phyloP scores from a whole-genome alignment of 1,140 invertebrate genomes.

The Drosophila erecta region DNA sequence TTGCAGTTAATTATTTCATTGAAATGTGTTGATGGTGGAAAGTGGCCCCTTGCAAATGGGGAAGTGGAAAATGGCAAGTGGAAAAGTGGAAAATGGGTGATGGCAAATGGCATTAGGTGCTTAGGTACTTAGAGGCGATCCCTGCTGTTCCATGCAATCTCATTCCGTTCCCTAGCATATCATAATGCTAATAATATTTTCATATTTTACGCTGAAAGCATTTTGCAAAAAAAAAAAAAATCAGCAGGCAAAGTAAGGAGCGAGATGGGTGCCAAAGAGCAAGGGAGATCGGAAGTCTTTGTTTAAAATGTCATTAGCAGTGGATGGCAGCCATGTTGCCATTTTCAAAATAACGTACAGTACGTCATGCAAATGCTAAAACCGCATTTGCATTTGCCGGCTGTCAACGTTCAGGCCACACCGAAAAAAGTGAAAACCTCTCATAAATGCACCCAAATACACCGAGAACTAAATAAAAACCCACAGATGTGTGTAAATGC shows the following conservation, averaged over 20 bases:
- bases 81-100: constrained; percentile 25
- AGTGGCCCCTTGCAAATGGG: not conserved
- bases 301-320: constrained; percentile 74
- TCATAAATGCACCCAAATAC: not conserved
- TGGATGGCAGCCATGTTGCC: constrained; percentile 70
- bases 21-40: not conserved
- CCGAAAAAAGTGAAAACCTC: not conserved
- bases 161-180: constrained; percentile 24
- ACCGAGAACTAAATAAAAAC: not conserved
- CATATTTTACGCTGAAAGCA: constrained; percentile 53
- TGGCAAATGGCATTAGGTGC: constrained; percentile 38
- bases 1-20: not conserved
- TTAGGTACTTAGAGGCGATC: constrained; percentile 52
- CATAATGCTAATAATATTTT: constrained; percentile 71
- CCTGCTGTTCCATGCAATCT: constrained; percentile 13
- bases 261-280: not conserved
- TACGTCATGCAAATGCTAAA: constrained; percentile 77
- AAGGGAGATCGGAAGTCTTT: constrained; percentile 34
- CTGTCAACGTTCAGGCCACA: constrained; percentile 54
- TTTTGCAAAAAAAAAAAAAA: constrained; percentile 22
- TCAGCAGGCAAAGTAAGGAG: constrained; percentile 1
- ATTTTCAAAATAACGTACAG: constrained; percentile 67
- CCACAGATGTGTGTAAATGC: no score
- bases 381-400: constrained; percentile 76
- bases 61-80: constrained; percentile 16